Conservation (phyloP, 1,140 invertebrate genomes). For the Antheraea pernyi region DNA sequence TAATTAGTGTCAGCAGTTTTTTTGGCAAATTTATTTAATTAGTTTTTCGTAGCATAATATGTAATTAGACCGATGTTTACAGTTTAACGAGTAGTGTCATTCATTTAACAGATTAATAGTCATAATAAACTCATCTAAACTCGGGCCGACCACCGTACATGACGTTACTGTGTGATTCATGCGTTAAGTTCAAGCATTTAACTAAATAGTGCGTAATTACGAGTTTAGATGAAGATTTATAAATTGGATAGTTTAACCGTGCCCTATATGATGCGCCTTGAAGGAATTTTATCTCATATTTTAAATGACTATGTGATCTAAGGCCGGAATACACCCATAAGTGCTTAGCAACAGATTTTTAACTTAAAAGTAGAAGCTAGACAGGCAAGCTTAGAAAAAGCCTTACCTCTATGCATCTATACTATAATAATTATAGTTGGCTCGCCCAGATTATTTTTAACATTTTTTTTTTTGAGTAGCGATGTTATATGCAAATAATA, state of each 20-base stretch:
- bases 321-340: no score
- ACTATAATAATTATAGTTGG: no score
- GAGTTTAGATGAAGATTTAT: constrained; percentile 12
- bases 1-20: no score
- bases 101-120: neutral
- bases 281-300: neutral
- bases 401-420: no score
- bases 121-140: neutral
- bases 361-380: no score
- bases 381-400: no score
- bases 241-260: constrained; percentile 11
- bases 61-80: neutral
- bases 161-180: constrained; percentile 8
- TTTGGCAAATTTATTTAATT: no score
- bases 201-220: constrained; percentile 9
- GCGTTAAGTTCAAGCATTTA: constrained; percentile 8
- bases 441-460: no score
- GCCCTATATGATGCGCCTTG: neutral
- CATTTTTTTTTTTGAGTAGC: no score
- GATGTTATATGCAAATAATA: no score
- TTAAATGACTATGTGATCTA: no score
- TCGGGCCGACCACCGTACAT: neutral
- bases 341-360: no score
- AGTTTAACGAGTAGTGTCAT: neutral
- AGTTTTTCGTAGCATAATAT: neutral